Evolutionary conservation across 2,113 vertebrate genomes (phyloP).

Genomic region (Verasper variegatus): DNA sequence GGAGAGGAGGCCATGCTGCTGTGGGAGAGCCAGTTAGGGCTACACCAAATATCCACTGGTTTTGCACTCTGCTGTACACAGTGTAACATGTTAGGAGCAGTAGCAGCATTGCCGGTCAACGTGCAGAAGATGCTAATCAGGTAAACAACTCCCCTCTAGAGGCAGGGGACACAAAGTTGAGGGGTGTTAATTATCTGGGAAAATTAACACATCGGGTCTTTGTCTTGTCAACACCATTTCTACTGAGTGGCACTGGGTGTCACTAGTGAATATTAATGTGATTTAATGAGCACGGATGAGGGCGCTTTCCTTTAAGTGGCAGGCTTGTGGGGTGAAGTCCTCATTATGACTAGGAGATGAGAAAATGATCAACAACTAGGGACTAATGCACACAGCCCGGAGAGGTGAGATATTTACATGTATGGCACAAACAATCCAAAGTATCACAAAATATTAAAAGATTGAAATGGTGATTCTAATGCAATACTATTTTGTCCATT

Average conservation of each 20-base stretch:
- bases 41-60: background rate
- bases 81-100: constrained; percentile 10
- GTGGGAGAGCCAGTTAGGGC: background rate
- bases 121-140: background rate
- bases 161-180: constrained; percentile 9
- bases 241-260: background rate
- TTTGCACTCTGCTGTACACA: background rate
- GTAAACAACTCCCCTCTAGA: constrained; percentile 36
- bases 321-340: constrained; percentile 3
- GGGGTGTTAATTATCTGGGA: constrained; percentile 42
- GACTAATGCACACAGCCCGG: background rate
- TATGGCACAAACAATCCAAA: background rate
- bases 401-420: background rate
- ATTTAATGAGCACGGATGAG: constrained; percentile 35
- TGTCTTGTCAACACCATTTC: constrained; percentile 7
- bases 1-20: background rate
- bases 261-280: constrained; percentile 7
- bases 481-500: background rate
- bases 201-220: constrained; percentile 13
- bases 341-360: constrained; percentile 26
- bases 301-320: background rate
- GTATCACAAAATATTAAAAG: background rate
- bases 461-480: background rate
- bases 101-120: constrained; percentile 20
- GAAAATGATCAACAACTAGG: constrained; percentile 7